Evolutionary conservation across 1,140 invertebrate genomes (phyloP).

Genomic region (Lycorma delicatula): DNA sequence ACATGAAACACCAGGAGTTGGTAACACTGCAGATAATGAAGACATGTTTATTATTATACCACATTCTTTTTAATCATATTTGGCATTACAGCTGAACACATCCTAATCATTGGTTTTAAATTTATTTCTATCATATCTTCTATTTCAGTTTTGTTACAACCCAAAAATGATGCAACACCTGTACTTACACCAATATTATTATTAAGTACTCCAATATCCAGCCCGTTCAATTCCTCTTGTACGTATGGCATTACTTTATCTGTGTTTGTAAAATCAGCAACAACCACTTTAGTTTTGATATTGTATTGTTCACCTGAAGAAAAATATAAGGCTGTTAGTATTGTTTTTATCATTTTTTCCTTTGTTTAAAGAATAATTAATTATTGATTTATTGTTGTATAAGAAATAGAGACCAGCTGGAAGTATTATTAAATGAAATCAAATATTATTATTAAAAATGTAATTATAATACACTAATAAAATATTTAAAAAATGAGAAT

Average conservation of each 20-base stretch:
- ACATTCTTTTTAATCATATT: slow-evolving; percentile 70
- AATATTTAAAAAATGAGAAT: too few relatives aligned
- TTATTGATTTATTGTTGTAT: too few relatives aligned
- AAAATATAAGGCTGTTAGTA: too few relatives aligned
- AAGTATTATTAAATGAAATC: too few relatives aligned
- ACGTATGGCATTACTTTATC: slow-evolving; percentile 67
- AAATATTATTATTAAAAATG: too few relatives aligned
- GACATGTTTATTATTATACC: slow-evolving; percentile 88
- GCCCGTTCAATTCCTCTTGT: slow-evolving; percentile 53
- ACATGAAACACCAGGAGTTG: slow-evolving; percentile 69
- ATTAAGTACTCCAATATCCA: slow-evolving; percentile 85
- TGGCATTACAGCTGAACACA: slow-evolving; percentile 64
- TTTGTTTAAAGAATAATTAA: too few relatives aligned
- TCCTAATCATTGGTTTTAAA: slow-evolving; percentile 48
- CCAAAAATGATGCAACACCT: slow-evolving; percentile 71
- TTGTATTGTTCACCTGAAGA: slow-evolving; percentile 55
- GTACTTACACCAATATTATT: slow-evolving; percentile 90
- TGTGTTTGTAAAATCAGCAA: slow-evolving; percentile 67
- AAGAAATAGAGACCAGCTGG: too few relatives aligned
- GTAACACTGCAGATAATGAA: slow-evolving; percentile 66
- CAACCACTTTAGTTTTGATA: slow-evolving; percentile 68
- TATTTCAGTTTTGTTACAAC: slow-evolving; percentile 47
- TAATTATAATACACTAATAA: too few relatives aligned
- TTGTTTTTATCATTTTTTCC: too few relatives aligned
- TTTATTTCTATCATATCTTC: slow-evolving; percentile 41